Conservation (phyloP, 2,797 vertebrate species). For the Scolopax bukidnonensis region DNA sequence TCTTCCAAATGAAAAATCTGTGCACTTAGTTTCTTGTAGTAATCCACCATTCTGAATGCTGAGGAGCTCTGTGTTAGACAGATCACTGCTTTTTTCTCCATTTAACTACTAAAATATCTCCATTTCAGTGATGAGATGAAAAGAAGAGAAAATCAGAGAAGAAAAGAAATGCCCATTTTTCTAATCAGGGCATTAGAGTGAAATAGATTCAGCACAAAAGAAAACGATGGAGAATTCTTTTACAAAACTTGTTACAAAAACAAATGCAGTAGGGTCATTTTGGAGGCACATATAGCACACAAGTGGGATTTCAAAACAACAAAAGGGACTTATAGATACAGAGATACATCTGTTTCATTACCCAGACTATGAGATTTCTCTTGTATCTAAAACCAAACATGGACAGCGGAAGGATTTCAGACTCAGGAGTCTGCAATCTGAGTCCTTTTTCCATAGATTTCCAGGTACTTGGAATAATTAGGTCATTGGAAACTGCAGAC, state of each 20-base stretch:
- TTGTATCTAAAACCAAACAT: neutral
- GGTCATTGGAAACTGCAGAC: neutral
- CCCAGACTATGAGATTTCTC: neutral
- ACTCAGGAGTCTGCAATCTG: neutral
- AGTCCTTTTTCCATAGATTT: neutral
- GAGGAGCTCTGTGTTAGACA: neutral
- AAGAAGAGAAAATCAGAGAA: slow-evolving; percentile 8
- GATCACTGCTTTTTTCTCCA: neutral
- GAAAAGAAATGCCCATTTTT: neutral
- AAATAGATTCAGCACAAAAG: neutral
- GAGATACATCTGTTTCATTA: neutral
- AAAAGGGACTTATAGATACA: neutral
- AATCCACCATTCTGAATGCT: slow-evolving; percentile 1
- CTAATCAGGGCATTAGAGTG: neutral
- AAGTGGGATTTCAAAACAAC: slow-evolving; percentile 1
- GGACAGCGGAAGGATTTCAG: neutral
- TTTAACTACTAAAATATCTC: slow-evolving; percentile 32
- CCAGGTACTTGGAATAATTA: neutral
- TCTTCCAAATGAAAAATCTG: slow-evolving; percentile 32
- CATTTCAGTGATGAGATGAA: neutral
- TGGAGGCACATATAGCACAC: neutral
- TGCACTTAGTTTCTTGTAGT: slow-evolving; percentile 24
- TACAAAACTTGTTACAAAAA: neutral
- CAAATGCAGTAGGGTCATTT: neutral
- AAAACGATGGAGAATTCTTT: neutral